phyloP scores from a whole-genome alignment of 2,797 vertebrate genomes.

The Tangara arthus region DNA sequence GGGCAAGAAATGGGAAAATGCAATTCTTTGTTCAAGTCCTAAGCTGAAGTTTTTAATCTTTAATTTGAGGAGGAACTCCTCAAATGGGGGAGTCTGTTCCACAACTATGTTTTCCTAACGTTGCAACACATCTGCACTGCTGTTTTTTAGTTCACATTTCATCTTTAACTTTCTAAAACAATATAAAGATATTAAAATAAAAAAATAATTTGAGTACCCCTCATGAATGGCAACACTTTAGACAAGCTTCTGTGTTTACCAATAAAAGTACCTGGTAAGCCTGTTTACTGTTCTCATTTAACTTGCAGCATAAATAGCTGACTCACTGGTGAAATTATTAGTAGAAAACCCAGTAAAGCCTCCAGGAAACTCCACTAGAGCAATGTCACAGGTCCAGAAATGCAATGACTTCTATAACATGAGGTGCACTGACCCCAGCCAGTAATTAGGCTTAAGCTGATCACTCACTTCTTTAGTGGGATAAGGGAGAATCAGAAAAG shows the following conservation, averaged over 20 bases:
- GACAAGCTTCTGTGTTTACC: neutral
- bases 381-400: neutral
- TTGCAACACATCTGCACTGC: neutral
- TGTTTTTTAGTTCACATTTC: neutral
- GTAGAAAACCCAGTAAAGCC: neutral
- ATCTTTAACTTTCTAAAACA: neutral
- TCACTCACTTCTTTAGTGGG: neutral
- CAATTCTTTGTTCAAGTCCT: neutral
- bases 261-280: neutral
- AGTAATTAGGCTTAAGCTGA: neutral
- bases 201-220: neutral
- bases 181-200: neutral
- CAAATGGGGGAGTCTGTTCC: neutral
- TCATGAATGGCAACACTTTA: neutral
- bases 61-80: neutral
- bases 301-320: neutral
- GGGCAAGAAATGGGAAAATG: neutral
- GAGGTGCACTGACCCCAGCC: neutral
- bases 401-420: neutral
- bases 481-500: neutral
- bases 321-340: neutral
- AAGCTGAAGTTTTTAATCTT: neutral
- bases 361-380: neutral
- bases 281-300: neutral
- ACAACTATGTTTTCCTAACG: neutral